Percentiles rank a stretch among this genome's conserved stretches.
Evolutionary conservation across 2,797 vertebrate species (phyloP).

Genomic region (Pogoniulus pusillus): DNA sequence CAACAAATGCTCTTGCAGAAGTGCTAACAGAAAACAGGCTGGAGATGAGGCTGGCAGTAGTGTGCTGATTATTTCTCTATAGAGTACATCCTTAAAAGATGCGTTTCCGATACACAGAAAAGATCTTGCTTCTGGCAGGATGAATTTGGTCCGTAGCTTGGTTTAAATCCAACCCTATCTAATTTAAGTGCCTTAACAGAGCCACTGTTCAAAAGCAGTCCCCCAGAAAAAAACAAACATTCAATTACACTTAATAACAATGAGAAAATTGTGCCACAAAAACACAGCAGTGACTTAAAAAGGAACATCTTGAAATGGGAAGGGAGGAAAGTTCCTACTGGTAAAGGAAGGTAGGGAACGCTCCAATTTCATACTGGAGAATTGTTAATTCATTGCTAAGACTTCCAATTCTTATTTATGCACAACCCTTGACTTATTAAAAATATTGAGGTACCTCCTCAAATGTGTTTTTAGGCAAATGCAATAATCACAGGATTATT

Average conservation of each 20-base stretch:
- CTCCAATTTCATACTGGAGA: background rate
- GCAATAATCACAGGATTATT: background rate
- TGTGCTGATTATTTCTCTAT: background rate
- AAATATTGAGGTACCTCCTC: background rate
- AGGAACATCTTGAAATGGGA: background rate
- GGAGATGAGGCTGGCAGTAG: background rate
- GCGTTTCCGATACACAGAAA: background rate
- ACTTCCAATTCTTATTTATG: background rate
- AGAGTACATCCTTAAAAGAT: background rate
- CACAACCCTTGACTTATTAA: background rate
- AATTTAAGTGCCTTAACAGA: background rate
- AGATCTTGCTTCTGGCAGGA: fast-evolving
- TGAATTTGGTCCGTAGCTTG: background rate
- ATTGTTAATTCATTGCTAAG: background rate
- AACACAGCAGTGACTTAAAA: background rate
- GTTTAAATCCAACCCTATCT: background rate
- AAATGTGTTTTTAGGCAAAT: background rate
- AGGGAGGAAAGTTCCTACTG: background rate
- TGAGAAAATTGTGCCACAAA: background rate
- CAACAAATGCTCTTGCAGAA: background rate
- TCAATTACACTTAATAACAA: background rate
- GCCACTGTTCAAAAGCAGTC: fast-evolving
- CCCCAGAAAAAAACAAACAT: background rate
- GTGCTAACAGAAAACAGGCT: background rate
- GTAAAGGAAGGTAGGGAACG: background rate